These are phyloP conservation scores for Eudorcas thomsonii DNA, from an alignment of 2,113 vertebrate genomes.

Conservation along the genomic window DNA sequence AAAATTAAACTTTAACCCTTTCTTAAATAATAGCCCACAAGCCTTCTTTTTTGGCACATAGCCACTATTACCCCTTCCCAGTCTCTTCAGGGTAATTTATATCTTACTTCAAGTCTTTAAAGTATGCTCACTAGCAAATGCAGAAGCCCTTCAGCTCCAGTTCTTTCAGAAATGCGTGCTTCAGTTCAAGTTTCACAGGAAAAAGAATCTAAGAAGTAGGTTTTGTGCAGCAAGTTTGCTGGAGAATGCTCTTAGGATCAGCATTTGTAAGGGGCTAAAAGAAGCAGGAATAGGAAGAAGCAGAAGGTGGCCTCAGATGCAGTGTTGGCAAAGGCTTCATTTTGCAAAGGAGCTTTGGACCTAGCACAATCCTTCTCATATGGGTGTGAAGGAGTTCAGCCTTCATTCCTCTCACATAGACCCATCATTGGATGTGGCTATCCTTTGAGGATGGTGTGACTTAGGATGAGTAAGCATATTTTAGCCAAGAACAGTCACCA, in stretches of 20 bases:
- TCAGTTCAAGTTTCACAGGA: neutral
- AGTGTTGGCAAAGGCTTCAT: neutral
- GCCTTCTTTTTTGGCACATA: neutral
- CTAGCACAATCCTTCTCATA: rapidly evolving
- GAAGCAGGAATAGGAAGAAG: neutral
- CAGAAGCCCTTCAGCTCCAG: neutral
- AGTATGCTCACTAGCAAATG: neutral
- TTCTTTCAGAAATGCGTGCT: neutral
- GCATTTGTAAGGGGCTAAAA: neutral
- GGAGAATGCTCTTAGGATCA: neutral
- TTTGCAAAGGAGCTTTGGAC: neutral
- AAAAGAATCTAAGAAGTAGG: neutral
- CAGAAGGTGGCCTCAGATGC: neutral
- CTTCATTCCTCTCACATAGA: neutral
- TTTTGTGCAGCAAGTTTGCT: neutral
- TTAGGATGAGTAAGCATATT: neutral
- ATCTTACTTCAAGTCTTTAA: neutral
- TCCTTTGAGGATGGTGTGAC: neutral
- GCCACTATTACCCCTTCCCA: neutral
- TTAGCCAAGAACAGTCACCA: neutral
- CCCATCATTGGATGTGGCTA: neutral
- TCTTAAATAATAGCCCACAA: neutral
- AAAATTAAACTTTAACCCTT: neutral
- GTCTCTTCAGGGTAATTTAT: neutral
- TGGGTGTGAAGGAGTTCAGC: neutral